Evolutionary conservation across 2,888 invertebrate species (phyloP), one percentile per base, ranked within the genome.

Genomic region (Drosophila differens): DNA sequence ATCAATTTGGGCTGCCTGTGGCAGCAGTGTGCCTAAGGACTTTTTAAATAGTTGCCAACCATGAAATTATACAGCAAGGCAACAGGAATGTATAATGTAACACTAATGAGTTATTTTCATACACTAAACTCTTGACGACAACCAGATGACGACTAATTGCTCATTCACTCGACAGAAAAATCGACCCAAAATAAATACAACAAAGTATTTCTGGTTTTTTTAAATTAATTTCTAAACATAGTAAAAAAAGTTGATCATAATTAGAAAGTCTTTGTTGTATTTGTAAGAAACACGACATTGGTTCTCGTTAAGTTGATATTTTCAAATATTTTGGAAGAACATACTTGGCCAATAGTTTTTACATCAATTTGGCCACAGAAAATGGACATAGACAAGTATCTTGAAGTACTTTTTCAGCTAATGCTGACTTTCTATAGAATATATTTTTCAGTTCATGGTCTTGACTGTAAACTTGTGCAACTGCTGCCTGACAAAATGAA

Each of bases 1-100:
- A 77, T 81, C 78, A 70, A 77, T 62, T 77, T 60, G 25, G 58
- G 14, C 41, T 55, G 60, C 12, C 33, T 35, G 25, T 47, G 51
- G 41, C 41, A 59, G 73, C 41, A 6, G 4, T 49, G 37, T 9
- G 54, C 41, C 55, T 32, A 30, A 19, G 19, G 28, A 49, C 12
- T 12, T 30, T 33, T 52, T 32, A 35, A 44, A 30, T n/a, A 16
- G 16, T 51, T 59, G 16, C 22, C 33, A 39, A 37, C 28, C 22
- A 2, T 30, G 25, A 35, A 30, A 49, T 49, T 39, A 33, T 25
- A 47, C 16, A 22, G 7, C 44, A 12, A 12, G 12, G 12, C 44
- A 44, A 22, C 7, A 7, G 14, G 47, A 22, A 22, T 25, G 16
- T 9, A 4, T 47, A 16, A 47, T 22, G 1, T 7, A 22, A 16